Conservation (phyloP, 2,888 invertebrate genomes). For the Shargacucullia verbasci region DNA sequence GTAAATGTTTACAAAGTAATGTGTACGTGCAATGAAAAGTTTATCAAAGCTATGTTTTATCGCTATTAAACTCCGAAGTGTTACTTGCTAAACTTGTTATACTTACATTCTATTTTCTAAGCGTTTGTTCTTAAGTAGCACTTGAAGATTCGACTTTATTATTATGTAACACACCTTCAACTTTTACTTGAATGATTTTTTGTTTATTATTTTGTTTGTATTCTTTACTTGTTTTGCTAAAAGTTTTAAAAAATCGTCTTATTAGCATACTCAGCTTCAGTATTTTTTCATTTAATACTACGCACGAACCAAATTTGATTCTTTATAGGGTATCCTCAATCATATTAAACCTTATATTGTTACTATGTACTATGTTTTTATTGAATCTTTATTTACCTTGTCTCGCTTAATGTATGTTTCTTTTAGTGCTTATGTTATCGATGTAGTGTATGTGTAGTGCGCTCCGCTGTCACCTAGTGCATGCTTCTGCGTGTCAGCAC, state of each 20-base stretch:
- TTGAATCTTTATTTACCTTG: slow-evolving; percentile 2
- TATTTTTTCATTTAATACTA: too few species aligned
- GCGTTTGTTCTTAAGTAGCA: slow-evolving; percentile 11
- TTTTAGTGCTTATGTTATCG: slow-evolving; percentile 45
- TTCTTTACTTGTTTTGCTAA: background rate
- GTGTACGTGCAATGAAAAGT: slow-evolving; percentile 18
- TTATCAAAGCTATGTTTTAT: slow-evolving; percentile 26
- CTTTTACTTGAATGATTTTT: slow-evolving; percentile 9
- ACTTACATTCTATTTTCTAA: slow-evolving; percentile 19
- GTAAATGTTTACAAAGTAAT: slow-evolving; percentile 15
- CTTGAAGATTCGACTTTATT: slow-evolving; percentile 9
- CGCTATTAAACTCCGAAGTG: slow-evolving; percentile 5
- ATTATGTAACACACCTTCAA: slow-evolving; percentile 12
- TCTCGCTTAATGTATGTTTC: slow-evolving; percentile 19
- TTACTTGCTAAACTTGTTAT: slow-evolving; percentile 31
- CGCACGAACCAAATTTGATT: too few species aligned
- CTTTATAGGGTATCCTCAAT: too few species aligned
- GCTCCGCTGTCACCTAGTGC: slow-evolving; percentile 84
- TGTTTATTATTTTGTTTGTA: background rate
- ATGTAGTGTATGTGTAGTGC: slow-evolving; percentile 68
- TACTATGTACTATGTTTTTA: too few species aligned
- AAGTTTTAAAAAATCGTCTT: slow-evolving; percentile 3
- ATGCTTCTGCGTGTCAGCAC: slow-evolving; percentile 82
- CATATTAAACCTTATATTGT: background rate
- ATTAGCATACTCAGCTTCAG: too few species aligned